phyloP scores from a whole-genome alignment of 2,888 invertebrate genomes.

The Geophilus truncorum region DNA sequence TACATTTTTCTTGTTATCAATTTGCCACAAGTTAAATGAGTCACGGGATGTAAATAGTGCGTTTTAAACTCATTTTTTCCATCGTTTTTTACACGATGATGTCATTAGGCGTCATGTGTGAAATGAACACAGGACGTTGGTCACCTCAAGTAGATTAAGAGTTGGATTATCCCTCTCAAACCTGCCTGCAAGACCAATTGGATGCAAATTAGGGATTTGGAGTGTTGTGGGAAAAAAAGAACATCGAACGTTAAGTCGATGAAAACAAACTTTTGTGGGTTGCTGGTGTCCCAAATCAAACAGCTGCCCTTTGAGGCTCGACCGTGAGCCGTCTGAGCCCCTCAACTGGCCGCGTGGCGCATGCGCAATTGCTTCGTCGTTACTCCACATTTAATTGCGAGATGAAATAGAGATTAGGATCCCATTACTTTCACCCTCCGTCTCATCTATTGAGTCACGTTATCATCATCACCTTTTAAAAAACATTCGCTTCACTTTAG shows the following conservation, averaged over 20 bases:
- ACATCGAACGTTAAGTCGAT: background rate
- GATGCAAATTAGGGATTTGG: background rate
- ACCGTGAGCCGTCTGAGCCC: background rate
- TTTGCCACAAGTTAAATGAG: too few species aligned
- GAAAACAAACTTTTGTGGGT: background rate
- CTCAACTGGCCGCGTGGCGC: background rate
- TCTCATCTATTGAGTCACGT: background rate
- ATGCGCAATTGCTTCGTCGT: background rate
- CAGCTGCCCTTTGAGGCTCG: background rate
- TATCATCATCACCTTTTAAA: background rate
- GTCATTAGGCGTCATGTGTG: background rate
- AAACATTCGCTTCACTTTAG: background rate
- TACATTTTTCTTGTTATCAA: background rate
- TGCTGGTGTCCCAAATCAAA: background rate
- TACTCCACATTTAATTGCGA: background rate
- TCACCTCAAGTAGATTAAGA: background rate
- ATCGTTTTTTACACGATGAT: background rate
- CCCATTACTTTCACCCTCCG: background rate
- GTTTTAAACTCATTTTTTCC: background rate
- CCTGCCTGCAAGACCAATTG: background rate
- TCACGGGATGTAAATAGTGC: too few species aligned
- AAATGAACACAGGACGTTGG: background rate
- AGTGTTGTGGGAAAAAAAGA: background rate
- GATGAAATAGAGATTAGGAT: background rate
- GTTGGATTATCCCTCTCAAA: background rate